Evolutionary conservation across 2,888 invertebrate genomes (phyloP), one percentile per base, ranked within the genome.

Genomic region (Eupithecia abbreviata): DNA sequence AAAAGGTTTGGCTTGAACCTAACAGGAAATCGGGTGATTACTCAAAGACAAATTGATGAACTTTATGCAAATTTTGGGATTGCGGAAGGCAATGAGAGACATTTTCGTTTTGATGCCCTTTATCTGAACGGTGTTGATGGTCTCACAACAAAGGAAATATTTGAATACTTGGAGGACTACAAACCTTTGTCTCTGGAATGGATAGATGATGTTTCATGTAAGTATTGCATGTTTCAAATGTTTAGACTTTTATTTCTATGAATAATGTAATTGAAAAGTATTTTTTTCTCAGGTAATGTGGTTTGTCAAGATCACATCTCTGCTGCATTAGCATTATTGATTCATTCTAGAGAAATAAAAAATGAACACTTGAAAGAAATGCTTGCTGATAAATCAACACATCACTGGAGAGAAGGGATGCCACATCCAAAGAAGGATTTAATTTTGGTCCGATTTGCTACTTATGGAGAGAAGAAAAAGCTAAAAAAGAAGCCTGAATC

Each of bases 161-260:
- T 98, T 88, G 96, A 96, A 82, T 98, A 98, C 90, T 97, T 98
- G 87, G 95, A 96, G 88, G 96, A 97, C 82, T 97, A 96, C 89
- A 96, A 96, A 73, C 98, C 98, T n/a, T 93, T 96, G 13, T 96
- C 96, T 12, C 95, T 98, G 72, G 98, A 98, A 91, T 98, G 98
- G 97, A 96, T 98, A 77, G 97, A 97, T 92, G 97, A 97, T 87
- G 93, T 95, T 82, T 97, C 97, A 84, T 98, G 98, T 97, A 93
- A 95, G 96, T 91, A 69, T 51, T 71, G 13, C 15, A 47, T 45
- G 13, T n/a, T 66, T 66, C 15, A n/a, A n/a, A 15, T 42, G 15
- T 15, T 42, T 15, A 2, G 13, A 5, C 65, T 65, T n/a, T 13
- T 65, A 3, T 12, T 41, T 12, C 12, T 41, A 41, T 41, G 41